Conservation (phyloP, 2,888 invertebrate genomes). For the Galerucella pusilla region DNA sequence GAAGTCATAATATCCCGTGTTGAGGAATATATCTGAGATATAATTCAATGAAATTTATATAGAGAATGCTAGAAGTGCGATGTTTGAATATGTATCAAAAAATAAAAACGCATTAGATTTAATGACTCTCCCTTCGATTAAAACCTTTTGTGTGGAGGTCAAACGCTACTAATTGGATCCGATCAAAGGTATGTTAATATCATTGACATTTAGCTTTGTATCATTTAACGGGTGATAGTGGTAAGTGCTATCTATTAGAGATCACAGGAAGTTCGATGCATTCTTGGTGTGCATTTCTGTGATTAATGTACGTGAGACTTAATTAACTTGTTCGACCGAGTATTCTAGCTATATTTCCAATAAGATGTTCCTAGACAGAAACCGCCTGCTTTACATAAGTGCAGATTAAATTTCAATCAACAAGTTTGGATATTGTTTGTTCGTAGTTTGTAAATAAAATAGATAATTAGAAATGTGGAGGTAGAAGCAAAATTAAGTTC, state of each 20-base stretch:
- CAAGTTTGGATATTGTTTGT: slow-evolving; percentile 7
- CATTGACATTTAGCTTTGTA: slow-evolving; percentile 6
- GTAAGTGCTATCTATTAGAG: slow-evolving; percentile 14
- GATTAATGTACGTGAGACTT: slow-evolving; percentile 6
- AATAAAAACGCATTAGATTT: too few relatives aligned
- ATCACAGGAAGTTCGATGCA: slow-evolving; percentile 7
- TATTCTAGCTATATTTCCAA: background rate
- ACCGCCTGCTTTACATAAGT: background rate
- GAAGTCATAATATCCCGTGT: too few relatives aligned
- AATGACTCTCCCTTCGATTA: too few relatives aligned
- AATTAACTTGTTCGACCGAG: slow-evolving; percentile 2
- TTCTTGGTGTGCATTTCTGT: slow-evolving; percentile 3
- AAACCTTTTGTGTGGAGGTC: background rate
- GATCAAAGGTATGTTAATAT: background rate
- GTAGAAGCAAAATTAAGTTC: background rate
- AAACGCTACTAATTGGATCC: background rate
- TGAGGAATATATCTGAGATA: too few relatives aligned
- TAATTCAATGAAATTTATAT: too few relatives aligned
- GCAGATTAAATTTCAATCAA: background rate
- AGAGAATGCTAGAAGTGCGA: too few relatives aligned
- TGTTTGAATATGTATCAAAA: too few relatives aligned
- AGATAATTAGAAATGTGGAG: background rate
- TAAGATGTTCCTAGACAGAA: background rate
- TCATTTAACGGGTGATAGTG: slow-evolving; percentile 10
- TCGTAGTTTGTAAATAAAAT: background rate